Evolutionary conservation across 2,888 invertebrate species (phyloP).

Genomic region (Chalcis sispes): DNA sequence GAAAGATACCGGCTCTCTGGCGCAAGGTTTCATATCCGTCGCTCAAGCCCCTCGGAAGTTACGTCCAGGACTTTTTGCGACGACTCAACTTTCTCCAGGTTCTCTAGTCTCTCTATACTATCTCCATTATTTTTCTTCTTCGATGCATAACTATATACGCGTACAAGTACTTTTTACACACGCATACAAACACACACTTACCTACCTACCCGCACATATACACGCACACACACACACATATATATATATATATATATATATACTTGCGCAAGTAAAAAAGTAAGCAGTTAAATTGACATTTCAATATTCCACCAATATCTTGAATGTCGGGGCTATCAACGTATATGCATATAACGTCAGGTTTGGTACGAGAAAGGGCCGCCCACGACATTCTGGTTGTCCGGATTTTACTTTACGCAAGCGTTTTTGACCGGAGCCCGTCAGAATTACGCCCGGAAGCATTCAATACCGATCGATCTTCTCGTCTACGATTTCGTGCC

Average conservation of each 20-base stretch:
- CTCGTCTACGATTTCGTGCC: conserved; percentile 89
- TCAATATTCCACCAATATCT: too few species aligned
- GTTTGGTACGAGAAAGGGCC: conserved; percentile 90
- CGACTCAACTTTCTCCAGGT: conserved; percentile 92
- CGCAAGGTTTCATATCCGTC: conserved; percentile 93
- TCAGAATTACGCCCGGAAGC: conserved; percentile 95
- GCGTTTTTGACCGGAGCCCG: conserved; percentile 96
- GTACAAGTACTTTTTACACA: too few species aligned
- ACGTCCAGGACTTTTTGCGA: conserved; percentile 88
- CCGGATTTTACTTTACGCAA: conserved; percentile 97
- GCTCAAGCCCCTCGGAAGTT: conserved; percentile 92
- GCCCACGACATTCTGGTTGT: conserved; percentile 91
- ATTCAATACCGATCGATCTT: conserved; percentile 93
- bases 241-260: too few species aligned
- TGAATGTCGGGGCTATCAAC: too few species aligned
- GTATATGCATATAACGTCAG: conserved; percentile 68
- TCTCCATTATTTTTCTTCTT: background rate
- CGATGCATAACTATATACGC: too few species aligned
- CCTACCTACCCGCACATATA: background rate
- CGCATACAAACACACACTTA: too few species aligned
- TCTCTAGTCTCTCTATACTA: conserved; percentile 49
- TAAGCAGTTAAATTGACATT: too few species aligned
- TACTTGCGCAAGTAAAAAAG: too few species aligned
- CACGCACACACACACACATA: background rate
- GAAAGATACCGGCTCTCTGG: conserved; percentile 91